Percentiles rank a stretch among this genome's conserved stretches.
These are phyloP conservation scores for Plebejus anna DNA, from an alignment of 2,888 invertebrate species.

Conservation along the genomic window DNA sequence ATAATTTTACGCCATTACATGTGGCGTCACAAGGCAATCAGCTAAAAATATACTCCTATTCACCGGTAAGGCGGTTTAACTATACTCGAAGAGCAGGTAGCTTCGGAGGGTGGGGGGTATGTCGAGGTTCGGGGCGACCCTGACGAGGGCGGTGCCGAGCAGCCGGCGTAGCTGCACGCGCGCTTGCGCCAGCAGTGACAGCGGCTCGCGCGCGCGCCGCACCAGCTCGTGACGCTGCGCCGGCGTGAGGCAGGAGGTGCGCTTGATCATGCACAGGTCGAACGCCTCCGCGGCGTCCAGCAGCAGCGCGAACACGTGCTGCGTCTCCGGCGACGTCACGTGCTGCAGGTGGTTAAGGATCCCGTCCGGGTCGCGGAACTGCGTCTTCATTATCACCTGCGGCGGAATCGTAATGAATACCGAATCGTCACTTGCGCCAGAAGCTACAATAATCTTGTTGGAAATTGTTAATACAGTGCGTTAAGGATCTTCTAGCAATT, in stretches of 20 bases:
- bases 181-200: conserved; percentile 80
- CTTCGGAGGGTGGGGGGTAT: conserved; percentile 83
- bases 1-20: neutral
- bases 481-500: too few species aligned
- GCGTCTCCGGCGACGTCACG: conserved; percentile 66
- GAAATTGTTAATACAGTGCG: too few species aligned
- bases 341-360: conserved; percentile 89
- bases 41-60: conserved; percentile 41
- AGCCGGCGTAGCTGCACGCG: conserved; percentile 80
- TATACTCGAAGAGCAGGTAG: conserved; percentile 85
- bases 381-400: conserved; percentile 89
- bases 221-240: conserved; percentile 83
- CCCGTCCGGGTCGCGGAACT: conserved; percentile 90
- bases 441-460: too few species aligned
- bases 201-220: conserved; percentile 68
- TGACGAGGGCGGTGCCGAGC: conserved; percentile 79
- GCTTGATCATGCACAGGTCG: conserved; percentile 88
- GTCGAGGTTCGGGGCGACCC: conserved; percentile 79
- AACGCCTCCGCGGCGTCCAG: conserved; percentile 88
- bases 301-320: conserved; percentile 82
- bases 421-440: neutral
- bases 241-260: conserved; percentile 83
- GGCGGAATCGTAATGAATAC: neutral
- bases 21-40: conserved; percentile 37
- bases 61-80: conserved; percentile 54